Evolutionary conservation across 1,140 invertebrate species (phyloP).

Genomic region (Megalonaias nervosa): DNA sequence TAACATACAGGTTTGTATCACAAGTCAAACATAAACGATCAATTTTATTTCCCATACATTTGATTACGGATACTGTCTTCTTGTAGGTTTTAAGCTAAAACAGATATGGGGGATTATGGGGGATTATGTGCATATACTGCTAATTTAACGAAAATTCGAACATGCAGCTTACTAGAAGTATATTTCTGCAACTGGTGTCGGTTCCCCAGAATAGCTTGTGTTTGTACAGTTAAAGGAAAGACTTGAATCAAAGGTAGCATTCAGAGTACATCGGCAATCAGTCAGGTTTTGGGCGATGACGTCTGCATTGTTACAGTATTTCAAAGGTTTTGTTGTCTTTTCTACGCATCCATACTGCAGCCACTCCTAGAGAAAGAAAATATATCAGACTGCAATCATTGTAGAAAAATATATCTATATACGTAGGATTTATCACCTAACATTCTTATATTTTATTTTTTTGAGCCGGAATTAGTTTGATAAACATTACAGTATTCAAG

Average conservation of each 20-base stretch:
- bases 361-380: conserved; percentile 5
- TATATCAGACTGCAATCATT: neutral
- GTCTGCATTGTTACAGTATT: conserved; percentile 1
- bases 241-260: neutral
- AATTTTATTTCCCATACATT: too few relatives aligned
- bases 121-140: too few relatives aligned
- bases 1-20: too few relatives aligned
- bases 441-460: neutral
- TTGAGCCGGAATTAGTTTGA: neutral
- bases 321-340: neutral
- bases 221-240: conserved; percentile 10
- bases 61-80: too few relatives aligned
- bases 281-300: too few relatives aligned
- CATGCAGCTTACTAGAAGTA: conserved; percentile 2
- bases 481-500: neutral
- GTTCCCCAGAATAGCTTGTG: neutral
- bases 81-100: too few relatives aligned
- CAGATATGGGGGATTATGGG: too few relatives aligned
- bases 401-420: neutral
- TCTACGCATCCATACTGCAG: conserved; percentile 1
- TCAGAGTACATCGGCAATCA: neutral
- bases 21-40: too few relatives aligned
- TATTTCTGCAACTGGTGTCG: conserved; percentile 2
- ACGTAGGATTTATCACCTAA: neutral
- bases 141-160: too few relatives aligned